Conservation (phyloP, 2,888 invertebrate genomes). For the Villa cingulata region DNA sequence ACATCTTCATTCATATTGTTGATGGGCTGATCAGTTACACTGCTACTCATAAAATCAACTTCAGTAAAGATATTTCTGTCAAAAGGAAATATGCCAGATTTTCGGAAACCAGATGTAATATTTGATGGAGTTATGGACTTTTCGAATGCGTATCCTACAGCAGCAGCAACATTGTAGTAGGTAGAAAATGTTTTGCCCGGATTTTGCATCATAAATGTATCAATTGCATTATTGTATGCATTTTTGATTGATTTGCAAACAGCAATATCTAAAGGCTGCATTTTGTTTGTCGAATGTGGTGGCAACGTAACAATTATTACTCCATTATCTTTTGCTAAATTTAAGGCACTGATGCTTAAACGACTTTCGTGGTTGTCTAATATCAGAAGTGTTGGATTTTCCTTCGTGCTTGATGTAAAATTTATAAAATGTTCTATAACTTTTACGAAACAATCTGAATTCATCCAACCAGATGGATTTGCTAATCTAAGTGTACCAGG, state of each 20-base stretch:
- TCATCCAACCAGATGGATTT: constrained; percentile 27
- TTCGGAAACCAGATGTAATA: not conserved
- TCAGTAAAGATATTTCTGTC: not conserved
- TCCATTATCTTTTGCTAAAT: constrained; percentile 23
- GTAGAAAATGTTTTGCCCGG: not conserved
- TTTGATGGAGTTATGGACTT: not conserved
- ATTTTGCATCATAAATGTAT: not conserved
- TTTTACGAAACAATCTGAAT: constrained; percentile 22
- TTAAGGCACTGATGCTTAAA: constrained; percentile 1
- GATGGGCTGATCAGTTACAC: too few species aligned
- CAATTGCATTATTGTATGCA: too few species aligned
- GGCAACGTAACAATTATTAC: constrained; percentile 27
- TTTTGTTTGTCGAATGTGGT: not conserved
- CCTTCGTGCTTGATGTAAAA: constrained; percentile 16
- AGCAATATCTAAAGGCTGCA: constrained; percentile 4
- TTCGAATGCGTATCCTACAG: not conserved
- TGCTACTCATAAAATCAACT: not conserved
- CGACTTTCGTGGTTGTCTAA: constrained; percentile 26
- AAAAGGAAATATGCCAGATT: not conserved
- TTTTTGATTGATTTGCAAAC: not conserved
- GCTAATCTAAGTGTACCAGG: constrained; percentile 27
- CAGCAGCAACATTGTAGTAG: not conserved
- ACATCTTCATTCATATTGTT: too few species aligned
- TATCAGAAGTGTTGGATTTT: constrained; percentile 22
- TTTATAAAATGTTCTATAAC: constrained; percentile 27